phyloP scores from a whole-genome alignment of 2,113 vertebrate genomes.

The Menura novaehollandiae region DNA sequence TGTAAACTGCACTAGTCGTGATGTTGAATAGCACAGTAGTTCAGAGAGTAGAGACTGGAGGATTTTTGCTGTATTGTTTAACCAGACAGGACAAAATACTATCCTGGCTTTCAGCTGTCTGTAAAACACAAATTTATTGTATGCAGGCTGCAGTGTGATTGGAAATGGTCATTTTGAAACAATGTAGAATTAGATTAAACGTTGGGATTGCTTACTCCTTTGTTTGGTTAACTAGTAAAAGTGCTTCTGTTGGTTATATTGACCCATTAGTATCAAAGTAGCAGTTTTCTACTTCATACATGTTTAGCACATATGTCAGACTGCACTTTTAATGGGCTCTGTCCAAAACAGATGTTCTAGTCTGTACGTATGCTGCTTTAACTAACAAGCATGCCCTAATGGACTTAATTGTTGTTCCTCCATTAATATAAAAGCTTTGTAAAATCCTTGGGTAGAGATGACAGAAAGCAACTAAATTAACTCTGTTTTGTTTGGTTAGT shows the following conservation, averaged over 20 bases:
- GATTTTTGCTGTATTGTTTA: background rate
- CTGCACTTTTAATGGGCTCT: background rate
- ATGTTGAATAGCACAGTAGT: background rate
- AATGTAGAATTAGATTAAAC: background rate
- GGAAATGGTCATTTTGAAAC: background rate
- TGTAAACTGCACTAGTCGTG: background rate
- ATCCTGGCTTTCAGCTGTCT: fast-evolving
- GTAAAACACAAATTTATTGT: fast-evolving
- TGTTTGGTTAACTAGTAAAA: background rate
- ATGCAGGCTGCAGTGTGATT: background rate
- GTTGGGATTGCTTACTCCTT: background rate
- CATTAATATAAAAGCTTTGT: background rate
- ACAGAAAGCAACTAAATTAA: background rate
- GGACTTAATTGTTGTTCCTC: background rate
- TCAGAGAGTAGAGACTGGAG: background rate
- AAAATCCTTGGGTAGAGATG: background rate
- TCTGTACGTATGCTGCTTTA: background rate
- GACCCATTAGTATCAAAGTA: background rate
- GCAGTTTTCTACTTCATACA: background rate
- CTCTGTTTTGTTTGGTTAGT: too few species aligned
- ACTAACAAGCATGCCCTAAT: background rate
- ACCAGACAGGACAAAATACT: background rate
- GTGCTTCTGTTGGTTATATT: background rate
- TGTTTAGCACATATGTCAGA: background rate
- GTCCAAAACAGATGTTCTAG: background rate